Conservation (phyloP, 1,140 invertebrate species). For the Drosophila ercepeae region DNA sequence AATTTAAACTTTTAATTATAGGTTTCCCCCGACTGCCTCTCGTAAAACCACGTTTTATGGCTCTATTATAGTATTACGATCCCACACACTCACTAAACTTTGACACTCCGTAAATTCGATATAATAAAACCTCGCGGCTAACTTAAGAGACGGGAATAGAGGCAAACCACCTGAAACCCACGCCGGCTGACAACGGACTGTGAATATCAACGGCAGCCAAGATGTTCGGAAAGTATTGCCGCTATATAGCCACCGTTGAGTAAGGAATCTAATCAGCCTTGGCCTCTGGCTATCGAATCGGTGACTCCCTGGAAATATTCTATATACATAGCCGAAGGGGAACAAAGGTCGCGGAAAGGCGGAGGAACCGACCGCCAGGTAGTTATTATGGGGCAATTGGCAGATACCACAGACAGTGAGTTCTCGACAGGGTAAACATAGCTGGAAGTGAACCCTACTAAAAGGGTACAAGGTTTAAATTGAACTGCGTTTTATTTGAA, state of each 20-base stretch:
- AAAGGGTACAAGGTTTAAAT: not conserved
- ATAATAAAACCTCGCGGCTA: conserved; percentile 4
- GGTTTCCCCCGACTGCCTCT: conserved; percentile 1
- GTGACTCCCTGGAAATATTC: conserved; percentile 14
- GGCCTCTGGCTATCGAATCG: conserved; percentile 22
- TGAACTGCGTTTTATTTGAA: too few species aligned
- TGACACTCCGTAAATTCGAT: not conserved
- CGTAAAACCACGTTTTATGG: conserved; percentile 15
- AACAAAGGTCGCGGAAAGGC: conserved; percentile 32
- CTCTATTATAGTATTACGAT: not conserved
- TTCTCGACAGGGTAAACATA: conserved; percentile 6
- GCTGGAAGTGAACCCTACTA: not conserved
- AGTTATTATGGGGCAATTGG: conserved; percentile 24
- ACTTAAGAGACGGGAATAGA: conserved; percentile 25
- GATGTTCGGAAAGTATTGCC: conserved; percentile 31
- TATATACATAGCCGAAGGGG: conserved; percentile 6
- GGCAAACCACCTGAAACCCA: conserved; percentile 20
- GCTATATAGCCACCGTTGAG: not conserved
- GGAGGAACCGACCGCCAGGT: not conserved
- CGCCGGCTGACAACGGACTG: conserved; percentile 38
- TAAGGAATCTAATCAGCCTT: conserved; percentile 39
- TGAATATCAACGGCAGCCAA: conserved; percentile 8
- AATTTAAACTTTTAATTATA: conserved; percentile 27
- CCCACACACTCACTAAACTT: conserved; percentile 11
- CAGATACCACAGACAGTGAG: conserved; percentile 11